phyloP scores from a whole-genome alignment of 2,113 vertebrate species.

The Camelus bactrianus region DNA sequence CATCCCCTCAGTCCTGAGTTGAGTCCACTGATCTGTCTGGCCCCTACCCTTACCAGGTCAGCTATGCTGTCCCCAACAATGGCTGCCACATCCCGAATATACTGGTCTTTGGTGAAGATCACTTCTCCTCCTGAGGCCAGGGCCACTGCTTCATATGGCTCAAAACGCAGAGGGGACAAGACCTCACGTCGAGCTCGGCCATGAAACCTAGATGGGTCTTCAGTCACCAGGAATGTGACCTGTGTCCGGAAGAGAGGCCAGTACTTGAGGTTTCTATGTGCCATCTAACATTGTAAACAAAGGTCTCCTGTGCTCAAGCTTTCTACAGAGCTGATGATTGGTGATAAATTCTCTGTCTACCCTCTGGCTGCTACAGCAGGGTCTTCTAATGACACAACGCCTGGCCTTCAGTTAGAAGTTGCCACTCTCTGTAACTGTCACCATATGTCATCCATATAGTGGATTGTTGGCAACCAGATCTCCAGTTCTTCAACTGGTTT shows the following conservation, averaged over 20 bases:
- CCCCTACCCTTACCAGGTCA: slow-evolving; percentile 63
- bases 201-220: slow-evolving; percentile 85
- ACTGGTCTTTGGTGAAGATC: slow-evolving; percentile 91
- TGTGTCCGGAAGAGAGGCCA: slow-evolving; percentile 67
- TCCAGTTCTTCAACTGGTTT: not conserved
- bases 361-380: not conserved
- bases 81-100: slow-evolving; percentile 89
- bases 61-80: slow-evolving; percentile 89
- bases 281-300: not conserved
- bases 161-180: slow-evolving; percentile 89
- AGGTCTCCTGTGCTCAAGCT: not conserved
- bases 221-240: slow-evolving; percentile 93
- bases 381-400: not conserved
- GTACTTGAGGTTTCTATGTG: not conserved
- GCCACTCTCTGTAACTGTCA: not conserved
- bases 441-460: not conserved
- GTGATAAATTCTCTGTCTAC: not conserved
- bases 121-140: slow-evolving; percentile 91
- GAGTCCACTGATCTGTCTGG: not conserved
- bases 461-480: not conserved
- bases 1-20: not conserved
- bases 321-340: not conserved
- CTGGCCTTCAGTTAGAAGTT: not conserved
- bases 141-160: slow-evolving; percentile 90
- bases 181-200: slow-evolving; percentile 83